These are phyloP conservation scores for Enchytraeus crypticus DNA, from an alignment of 2,888 invertebrate species.

Conservation along the genomic window DNA sequence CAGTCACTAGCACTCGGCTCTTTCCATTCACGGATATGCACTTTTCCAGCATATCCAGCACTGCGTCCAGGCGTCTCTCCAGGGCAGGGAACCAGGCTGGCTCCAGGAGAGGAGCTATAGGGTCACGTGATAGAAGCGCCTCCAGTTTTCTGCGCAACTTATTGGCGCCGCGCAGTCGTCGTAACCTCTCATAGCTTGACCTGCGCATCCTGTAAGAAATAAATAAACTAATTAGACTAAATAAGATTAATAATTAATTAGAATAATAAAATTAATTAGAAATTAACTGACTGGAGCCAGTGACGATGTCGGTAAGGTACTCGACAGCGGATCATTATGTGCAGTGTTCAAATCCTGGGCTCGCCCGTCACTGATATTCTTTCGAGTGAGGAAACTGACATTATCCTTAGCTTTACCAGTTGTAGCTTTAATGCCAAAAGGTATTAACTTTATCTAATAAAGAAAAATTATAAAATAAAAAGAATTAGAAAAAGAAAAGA, in stretches of 20 bases:
- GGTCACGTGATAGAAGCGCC: slow-evolving; percentile 15
- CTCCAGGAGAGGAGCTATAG: slow-evolving; percentile 20
- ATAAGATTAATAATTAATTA: not conserved
- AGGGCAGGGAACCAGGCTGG: slow-evolving; percentile 20
- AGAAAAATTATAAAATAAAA: no score
- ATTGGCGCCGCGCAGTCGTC: slow-evolving; percentile 2
- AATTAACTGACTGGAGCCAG: no score
- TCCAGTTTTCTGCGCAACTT: slow-evolving; percentile 10
- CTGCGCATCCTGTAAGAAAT: slow-evolving; percentile 17
- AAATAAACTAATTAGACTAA: not conserved
- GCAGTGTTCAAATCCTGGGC: no score
- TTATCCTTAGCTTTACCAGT: no score
- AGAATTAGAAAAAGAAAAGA: no score
- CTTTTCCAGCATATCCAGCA: slow-evolving; percentile 14
- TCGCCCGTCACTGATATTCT: no score
- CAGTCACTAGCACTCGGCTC: not conserved
- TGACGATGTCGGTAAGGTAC: no score
- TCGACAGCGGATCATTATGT: no score
- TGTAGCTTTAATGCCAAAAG: no score
- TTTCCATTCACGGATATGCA: slow-evolving; percentile 21
- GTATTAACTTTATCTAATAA: no score
- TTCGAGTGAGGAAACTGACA: no score
- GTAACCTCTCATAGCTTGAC: slow-evolving; percentile 20
- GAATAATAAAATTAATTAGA: no score
- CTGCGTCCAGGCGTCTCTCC: slow-evolving; percentile 16